Base-by-base conservation (phyloP, 92 coral and sea anemone genomes). In the Epizoanthus ramosus region DNA sequence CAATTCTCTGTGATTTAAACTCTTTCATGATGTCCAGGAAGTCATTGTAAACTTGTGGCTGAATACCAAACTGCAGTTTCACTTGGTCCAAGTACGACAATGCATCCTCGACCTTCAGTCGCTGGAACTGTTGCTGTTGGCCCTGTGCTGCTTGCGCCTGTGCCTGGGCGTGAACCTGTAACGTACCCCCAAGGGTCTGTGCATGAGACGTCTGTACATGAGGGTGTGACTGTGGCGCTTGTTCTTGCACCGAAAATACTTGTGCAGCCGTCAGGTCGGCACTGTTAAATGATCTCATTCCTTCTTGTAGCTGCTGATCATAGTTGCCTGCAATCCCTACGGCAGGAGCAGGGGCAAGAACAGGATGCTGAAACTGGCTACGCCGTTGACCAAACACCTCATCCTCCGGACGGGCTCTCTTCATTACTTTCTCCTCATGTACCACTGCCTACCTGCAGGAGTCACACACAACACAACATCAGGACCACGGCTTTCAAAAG, bases 51-150 rank as follows among this genome's bases (percentile, higher is more conserved):
- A 97, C 99, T 71, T 97, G 99, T 21, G 99, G 99, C 63, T 97
- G 99, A 73, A 94, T 97, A 50, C 99, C 99, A 94, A 97, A 97
- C 92, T 97, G 99, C 71, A 94, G 89, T 85, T 97, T 97, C 43
- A 97, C 99, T 87, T 97, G 99, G 84, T 97, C 99, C 77, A 97
- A 85, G 76, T 97, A 97, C 0, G 99, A 97, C 70, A 97, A 76
- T 33, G 99, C 99, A 94, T 97, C 99, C 83, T 97, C 99, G 79
- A 97, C 99, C 92, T 97, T 97, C 25, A 97, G 88, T 23, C 99
- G 85, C 68, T 97, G 99, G 75, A 97, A 97, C 81, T 97, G 99
- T 75, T 97, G 98, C 50, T 93, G 99, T 64, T 94, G 99, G 16
- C 99, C 99, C 66, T 95, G 99, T 8, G 68, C 87, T 2, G 89